Evolutionary conservation across 2,797 vertebrate genomes (phyloP).

Genomic region (Otolemur crassicaudatus): DNA sequence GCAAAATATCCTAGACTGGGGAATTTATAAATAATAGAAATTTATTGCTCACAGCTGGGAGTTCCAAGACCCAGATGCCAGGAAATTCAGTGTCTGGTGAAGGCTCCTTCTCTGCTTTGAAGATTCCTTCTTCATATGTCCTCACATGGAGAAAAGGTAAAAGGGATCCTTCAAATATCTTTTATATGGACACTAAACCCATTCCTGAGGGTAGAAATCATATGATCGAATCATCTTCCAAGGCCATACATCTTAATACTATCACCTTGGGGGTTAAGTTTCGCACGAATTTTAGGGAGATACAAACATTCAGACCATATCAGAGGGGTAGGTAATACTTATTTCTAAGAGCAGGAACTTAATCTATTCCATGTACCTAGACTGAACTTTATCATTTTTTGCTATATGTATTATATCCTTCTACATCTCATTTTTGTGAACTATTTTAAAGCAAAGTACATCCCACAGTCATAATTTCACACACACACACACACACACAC

Average conservation of each 20-base stretch:
- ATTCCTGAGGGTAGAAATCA: not conserved
- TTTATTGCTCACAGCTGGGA: not conserved
- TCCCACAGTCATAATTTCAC: not conserved
- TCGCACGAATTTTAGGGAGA: not conserved
- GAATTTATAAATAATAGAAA: not conserved
- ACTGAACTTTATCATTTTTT: not conserved
- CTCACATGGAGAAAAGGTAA: not conserved
- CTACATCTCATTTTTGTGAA: not conserved
- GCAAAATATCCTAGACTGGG: not conserved
- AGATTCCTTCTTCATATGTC: not conserved
- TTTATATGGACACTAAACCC: not conserved
- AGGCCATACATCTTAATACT: not conserved
- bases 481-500: not conserved
- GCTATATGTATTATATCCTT: not conserved
- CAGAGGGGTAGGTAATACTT: not conserved
- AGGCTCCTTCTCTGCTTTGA: not conserved
- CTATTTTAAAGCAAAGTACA: not conserved
- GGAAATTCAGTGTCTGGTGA: not conserved
- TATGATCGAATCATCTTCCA: not conserved
- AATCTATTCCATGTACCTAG: not conserved
- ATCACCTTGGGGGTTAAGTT: not conserved
- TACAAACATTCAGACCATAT: accelerated
- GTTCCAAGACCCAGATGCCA: not conserved
- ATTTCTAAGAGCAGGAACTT: not conserved
- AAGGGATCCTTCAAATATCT: not conserved